These are phyloP conservation scores for Diloba caeruleocephala DNA, from an alignment of 2,888 invertebrate species.

Conservation along the genomic window DNA sequence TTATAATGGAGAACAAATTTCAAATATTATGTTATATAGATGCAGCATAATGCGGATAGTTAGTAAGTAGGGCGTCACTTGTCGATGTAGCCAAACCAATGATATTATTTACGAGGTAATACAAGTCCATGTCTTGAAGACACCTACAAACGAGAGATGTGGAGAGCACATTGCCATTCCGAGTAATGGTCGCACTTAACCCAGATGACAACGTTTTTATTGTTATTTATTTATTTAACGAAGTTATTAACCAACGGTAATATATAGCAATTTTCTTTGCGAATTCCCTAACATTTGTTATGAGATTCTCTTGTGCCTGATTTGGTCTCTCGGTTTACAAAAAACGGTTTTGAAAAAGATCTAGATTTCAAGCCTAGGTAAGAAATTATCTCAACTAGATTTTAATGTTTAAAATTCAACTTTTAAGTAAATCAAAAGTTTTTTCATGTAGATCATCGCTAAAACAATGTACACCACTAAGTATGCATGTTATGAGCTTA, in stretches of 20 bases:
- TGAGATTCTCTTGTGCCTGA: too few relatives aligned
- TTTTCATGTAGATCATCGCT: too few relatives aligned
- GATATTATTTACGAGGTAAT: constrained; percentile 50
- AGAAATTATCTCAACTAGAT: too few relatives aligned
- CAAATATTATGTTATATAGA: not conserved
- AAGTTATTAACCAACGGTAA: constrained; percentile 30
- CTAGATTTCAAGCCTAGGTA: too few relatives aligned
- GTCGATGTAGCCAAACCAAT: constrained; percentile 38
- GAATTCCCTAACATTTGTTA: too few relatives aligned
- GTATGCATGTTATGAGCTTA: too few relatives aligned
- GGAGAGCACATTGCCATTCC: constrained; percentile 35
- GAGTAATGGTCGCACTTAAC: constrained; percentile 44
- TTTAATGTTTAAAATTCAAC: too few relatives aligned
- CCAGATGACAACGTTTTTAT: constrained; percentile 36
- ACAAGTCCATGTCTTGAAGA: constrained; percentile 25
- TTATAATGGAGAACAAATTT: not conserved
- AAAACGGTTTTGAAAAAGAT: too few relatives aligned
- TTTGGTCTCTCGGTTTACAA: too few relatives aligned
- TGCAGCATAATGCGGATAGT: constrained; percentile 4
- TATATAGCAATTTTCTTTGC: constrained; percentile 8
- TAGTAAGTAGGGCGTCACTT: constrained; percentile 14
- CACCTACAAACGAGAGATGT: constrained; percentile 40
- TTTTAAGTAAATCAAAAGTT: too few relatives aligned
- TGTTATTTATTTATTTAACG: constrained; percentile 41
- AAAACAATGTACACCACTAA: too few relatives aligned